These are phyloP conservation scores for Phalera bucephala DNA, from an alignment of 2,888 invertebrate species.

Conservation along the genomic window DNA sequence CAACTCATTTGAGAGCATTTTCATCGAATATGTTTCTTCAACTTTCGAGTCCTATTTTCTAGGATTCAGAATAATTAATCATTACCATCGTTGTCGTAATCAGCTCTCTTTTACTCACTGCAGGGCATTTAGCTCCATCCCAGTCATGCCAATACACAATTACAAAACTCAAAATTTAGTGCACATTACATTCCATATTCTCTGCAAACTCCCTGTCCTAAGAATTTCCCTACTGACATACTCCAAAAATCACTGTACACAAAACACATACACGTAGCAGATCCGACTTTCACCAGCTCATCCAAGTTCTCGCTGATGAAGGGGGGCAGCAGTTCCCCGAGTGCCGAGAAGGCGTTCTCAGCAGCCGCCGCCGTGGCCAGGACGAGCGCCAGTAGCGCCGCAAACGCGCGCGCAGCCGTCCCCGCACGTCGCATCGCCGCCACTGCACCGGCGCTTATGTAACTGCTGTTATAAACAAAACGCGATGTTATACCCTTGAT, in stretches of 20 bases:
- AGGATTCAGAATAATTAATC: too few relatives aligned
- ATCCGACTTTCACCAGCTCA: slow-evolving; percentile 47
- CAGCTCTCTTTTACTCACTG: too few relatives aligned
- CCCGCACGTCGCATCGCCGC: slow-evolving; percentile 31
- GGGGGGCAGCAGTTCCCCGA: slow-evolving; percentile 42
- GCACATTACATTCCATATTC: too few relatives aligned
- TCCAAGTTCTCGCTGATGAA: slow-evolving; percentile 42
- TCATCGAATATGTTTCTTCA: too few relatives aligned
- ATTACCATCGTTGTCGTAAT: too few relatives aligned
- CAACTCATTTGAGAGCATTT: too few relatives aligned
- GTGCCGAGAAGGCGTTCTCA: slow-evolving; percentile 33
- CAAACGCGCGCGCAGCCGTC: slow-evolving; percentile 13
- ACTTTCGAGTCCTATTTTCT: too few relatives aligned
- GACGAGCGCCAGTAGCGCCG: slow-evolving; percentile 11
- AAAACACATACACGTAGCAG: slow-evolving; percentile 46
- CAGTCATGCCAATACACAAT: too few relatives aligned
- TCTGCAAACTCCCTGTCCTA: too few relatives aligned
- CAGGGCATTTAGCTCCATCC: too few relatives aligned
- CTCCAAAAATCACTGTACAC: background rate
- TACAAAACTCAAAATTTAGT: too few relatives aligned
- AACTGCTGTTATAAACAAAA: slow-evolving; percentile 38
- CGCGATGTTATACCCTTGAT: slow-evolving; percentile 2
- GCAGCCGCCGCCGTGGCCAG: slow-evolving; percentile 10
- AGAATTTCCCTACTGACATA: too few relatives aligned
- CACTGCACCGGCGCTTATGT: slow-evolving; percentile 29